Conservation (phyloP, 2,888 invertebrate genomes). For the Ferrisia virgata region DNA sequence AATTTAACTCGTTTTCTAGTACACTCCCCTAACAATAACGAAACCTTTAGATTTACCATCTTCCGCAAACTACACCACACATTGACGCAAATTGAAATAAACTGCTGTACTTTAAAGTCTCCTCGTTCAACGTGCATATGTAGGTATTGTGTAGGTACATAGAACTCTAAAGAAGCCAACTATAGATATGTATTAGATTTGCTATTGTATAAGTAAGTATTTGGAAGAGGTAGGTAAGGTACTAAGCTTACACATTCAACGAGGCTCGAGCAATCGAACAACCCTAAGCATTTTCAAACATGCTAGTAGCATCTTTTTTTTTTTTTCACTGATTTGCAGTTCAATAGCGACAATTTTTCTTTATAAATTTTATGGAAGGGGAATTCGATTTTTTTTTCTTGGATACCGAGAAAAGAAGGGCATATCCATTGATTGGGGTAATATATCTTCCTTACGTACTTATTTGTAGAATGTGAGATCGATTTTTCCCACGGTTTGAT, state of each 20-base stretch:
- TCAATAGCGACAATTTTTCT: background rate
- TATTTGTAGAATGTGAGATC: background rate
- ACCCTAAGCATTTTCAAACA: background rate
- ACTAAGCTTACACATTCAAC: background rate
- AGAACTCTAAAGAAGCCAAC: too few relatives aligned
- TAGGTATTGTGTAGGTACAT: too few relatives aligned
- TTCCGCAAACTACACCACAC: slow-evolving; percentile 5
- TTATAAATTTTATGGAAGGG: background rate
- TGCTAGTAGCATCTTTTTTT: background rate
- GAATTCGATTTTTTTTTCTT: background rate
- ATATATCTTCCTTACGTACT: background rate
- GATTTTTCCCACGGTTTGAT: background rate
- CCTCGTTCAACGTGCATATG: background rate
- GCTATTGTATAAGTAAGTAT: too few relatives aligned
- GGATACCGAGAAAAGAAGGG: background rate
- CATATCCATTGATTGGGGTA: background rate
- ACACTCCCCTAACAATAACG: slow-evolving; percentile 12
- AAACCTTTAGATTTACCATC: slow-evolving; percentile 13
- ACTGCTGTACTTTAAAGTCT: slow-evolving; percentile 8
- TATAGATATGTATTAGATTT: background rate
- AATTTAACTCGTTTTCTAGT: slow-evolving; percentile 19
- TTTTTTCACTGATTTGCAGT: background rate
- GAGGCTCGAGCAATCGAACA: too few relatives aligned
- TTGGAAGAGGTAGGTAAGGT: too few relatives aligned
- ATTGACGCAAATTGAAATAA: slow-evolving; percentile 22